phyloP scores from a whole-genome alignment of 2,797 vertebrate species.

The Setipinna tenuifilis region DNA sequence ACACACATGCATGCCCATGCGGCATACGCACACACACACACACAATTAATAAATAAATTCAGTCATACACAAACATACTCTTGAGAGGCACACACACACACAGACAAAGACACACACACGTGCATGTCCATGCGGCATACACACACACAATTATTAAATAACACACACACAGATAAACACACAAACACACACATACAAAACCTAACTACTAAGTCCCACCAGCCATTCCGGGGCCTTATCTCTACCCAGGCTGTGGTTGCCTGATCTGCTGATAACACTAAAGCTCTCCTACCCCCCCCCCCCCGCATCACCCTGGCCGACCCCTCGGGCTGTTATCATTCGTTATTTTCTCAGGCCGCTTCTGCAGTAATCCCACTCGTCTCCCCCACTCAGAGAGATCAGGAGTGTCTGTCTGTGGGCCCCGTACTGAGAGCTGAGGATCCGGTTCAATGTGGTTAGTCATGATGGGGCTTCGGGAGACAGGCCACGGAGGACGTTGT shows the following conservation, averaged over 20 bases:
- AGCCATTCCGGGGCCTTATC: not conserved
- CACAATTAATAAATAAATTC: not conserved
- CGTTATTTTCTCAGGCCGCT: conserved; percentile 38
- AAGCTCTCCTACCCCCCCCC: not conserved
- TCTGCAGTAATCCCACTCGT: conserved; percentile 67
- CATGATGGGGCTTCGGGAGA: not conserved
- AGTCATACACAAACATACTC: no score
- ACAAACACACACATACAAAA: no score
- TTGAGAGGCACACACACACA: no score
- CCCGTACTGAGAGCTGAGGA: not conserved
- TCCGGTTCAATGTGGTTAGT: not conserved
- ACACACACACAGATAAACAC: not conserved
- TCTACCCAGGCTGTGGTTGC: not conserved
- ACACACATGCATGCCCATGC: no score
- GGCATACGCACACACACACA: not conserved
- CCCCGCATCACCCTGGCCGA: not conserved
- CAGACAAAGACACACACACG: no score
- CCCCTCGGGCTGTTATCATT: not conserved
- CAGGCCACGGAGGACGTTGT: not conserved
- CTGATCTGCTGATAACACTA: not conserved
- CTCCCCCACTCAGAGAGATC: conserved; percentile 40
- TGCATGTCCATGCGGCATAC: no score
- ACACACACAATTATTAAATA: not conserved
- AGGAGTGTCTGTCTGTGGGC: not conserved
- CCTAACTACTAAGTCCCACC: not conserved